These are phyloP conservation scores for Melanargia galathea DNA, from an alignment of 2,888 invertebrate species.

Conservation along the genomic window DNA sequence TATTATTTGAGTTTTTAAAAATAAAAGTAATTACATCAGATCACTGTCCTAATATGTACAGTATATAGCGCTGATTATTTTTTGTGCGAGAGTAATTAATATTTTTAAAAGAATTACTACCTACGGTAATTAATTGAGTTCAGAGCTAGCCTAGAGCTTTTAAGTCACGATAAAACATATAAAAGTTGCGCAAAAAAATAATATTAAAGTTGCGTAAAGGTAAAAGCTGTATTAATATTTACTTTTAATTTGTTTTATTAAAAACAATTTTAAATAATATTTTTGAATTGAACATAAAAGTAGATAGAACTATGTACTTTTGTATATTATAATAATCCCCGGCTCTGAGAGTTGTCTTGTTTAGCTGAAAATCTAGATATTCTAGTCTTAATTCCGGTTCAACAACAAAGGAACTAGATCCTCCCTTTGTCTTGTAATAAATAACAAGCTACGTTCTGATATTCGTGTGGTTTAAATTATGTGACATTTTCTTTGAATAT, in stretches of 20 bases:
- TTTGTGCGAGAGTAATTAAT: slow-evolving; percentile 11
- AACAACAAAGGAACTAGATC: slow-evolving; percentile 23
- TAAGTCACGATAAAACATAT: too few species aligned
- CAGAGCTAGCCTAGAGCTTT: too few species aligned
- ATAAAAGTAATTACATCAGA: slow-evolving; percentile 14
- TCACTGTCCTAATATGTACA: not conserved
- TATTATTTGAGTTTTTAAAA: slow-evolving; percentile 32
- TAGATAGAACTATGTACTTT: not conserved
- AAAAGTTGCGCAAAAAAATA: too few species aligned
- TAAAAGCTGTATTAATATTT: too few species aligned
- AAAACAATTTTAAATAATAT: too few species aligned
- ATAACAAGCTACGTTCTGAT: not conserved
- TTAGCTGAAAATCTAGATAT: slow-evolving; percentile 11
- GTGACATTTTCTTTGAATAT: slow-evolving; percentile 15
- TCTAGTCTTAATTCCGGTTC: slow-evolving; percentile 20
- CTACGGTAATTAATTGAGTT: too few species aligned
- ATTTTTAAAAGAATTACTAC: not conserved
- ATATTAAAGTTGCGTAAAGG: too few species aligned
- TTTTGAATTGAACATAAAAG: too few species aligned
- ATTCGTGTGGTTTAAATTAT: slow-evolving; percentile 13
- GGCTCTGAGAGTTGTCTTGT: not conserved
- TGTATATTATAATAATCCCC: too few species aligned
- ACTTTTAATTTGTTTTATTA: too few species aligned
- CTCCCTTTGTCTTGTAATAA: slow-evolving; percentile 17
- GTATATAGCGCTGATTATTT: not conserved